A percentile compares a stretch with the other conserved stretches of the same genome.
Conservation (phyloP, 2,797 vertebrate genomes). For the Cossypha dichroa region DNA sequence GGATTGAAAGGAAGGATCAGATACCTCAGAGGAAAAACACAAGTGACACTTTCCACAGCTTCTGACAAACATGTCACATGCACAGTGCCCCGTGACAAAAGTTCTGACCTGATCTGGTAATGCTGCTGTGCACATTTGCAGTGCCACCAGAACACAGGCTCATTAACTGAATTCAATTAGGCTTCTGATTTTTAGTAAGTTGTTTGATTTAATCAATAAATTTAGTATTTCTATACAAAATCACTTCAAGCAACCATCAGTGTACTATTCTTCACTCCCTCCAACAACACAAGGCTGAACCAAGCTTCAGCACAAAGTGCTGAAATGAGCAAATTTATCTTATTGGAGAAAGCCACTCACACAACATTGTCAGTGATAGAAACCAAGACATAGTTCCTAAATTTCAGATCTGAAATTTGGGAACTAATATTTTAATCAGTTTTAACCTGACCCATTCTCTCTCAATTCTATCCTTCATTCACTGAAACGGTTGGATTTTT, state of each 20-base stretch:
- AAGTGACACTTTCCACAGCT: background rate
- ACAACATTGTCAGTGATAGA: background rate
- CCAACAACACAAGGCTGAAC: background rate
- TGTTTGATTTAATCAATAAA: background rate
- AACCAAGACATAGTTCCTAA: background rate
- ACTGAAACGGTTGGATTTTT: background rate
- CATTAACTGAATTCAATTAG: background rate
- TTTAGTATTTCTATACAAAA: background rate
- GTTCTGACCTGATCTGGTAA: background rate
- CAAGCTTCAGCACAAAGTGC: background rate
- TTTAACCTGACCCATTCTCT: background rate
- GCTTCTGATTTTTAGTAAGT: background rate
- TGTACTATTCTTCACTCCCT: background rate
- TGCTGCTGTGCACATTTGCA: background rate
- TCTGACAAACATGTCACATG: background rate
- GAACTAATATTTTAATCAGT: background rate
- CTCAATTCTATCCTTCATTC: background rate
- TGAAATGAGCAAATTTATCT: background rate
- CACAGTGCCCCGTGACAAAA: background rate
- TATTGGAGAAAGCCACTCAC: background rate
- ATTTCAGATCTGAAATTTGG: background rate
- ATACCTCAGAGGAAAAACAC: background rate
- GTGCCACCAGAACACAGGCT: background rate
- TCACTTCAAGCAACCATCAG: background rate
- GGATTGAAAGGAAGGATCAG: slow-evolving; percentile 45